Percentiles rank a stretch among this genome's conserved stretches.
These are phyloP conservation scores for Dinomys branickii DNA, from an alignment of 2,113 vertebrate genomes.

Conservation along the genomic window DNA sequence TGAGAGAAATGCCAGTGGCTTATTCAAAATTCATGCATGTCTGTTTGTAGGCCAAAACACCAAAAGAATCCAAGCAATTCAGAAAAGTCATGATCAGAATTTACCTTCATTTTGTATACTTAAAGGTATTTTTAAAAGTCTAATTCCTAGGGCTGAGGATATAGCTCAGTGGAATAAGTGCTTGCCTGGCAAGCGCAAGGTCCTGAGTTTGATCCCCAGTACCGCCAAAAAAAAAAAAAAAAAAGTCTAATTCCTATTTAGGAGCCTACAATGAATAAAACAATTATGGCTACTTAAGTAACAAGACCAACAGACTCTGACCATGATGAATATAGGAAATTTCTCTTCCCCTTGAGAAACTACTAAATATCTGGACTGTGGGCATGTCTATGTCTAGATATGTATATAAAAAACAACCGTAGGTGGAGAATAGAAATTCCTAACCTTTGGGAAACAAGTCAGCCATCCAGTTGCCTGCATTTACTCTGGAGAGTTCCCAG, in stretches of 20 bases:
- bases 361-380: neutral
- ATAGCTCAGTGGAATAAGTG: too few species aligned
- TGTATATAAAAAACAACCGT: neutral
- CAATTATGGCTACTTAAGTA: neutral
- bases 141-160: too few species aligned
- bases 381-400: too few species aligned
- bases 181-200: too few species aligned
- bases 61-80: neutral
- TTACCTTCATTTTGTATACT: neutral
- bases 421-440: neutral
- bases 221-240: too few species aligned
- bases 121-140: neutral
- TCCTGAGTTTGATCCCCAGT: too few species aligned
- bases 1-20: neutral
- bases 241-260: conserved; percentile 20
- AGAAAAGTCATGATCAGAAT: neutral
- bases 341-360: neutral
- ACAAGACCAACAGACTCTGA: neutral
- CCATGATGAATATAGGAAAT: neutral
- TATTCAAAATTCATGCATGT: neutral
- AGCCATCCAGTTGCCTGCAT: neutral
- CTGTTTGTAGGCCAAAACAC: neutral
- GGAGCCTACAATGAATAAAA: neutral
- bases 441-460: neutral
- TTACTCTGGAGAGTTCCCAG: neutral